Base-by-base conservation (phyloP, 2,888 invertebrate genomes). In the Ectropis crepuscularia region DNA sequence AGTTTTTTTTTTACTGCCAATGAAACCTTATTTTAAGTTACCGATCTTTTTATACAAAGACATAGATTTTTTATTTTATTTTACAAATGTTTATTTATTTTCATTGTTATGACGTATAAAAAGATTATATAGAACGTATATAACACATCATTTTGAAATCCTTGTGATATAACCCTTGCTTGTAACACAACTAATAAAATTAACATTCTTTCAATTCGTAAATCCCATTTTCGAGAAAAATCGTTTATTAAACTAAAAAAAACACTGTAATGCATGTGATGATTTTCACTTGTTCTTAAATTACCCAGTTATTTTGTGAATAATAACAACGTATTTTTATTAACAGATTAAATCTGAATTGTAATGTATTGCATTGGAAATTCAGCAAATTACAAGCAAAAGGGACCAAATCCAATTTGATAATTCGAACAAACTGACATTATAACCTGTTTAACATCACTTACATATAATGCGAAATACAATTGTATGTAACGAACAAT, bases 101-200 rank as follows among this genome's bases (percentile, higher is more conserved):
- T 79, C 68, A 79, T 75, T 79, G 77, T 74, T 72, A 73, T 74
- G 70, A 80, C 71, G 70, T 74, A 74, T 49, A 60, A 74, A 28
- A 74, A 71, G 70, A 76, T 77, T 75, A 73, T 80, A 77, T 76
- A 69, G 67, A 78, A 67, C 63, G 43, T 65, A 48, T 54, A 60
- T 69, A 80, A 73, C 75, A 78, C 81, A 79, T 84, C 77, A 77
- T 78, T 78, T 74, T 82, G 81, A 79, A 85, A 82, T 64, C 60
- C 77, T 86, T 87, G 89, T 90, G 83, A 86, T 90, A 86, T 90
- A 91, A 90, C 92, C 93, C 88, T 91, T 89, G 93, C 93, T 93
- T 93, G 93, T 93, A 93, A 93, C 92, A 89, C 70, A 83, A 93
- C 93, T 93, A 93, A 93, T 81, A 61, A 67, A 74, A 87, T 86